Conservation (phyloP, 2,888 invertebrate species). For the Pollenia angustigena region DNA sequence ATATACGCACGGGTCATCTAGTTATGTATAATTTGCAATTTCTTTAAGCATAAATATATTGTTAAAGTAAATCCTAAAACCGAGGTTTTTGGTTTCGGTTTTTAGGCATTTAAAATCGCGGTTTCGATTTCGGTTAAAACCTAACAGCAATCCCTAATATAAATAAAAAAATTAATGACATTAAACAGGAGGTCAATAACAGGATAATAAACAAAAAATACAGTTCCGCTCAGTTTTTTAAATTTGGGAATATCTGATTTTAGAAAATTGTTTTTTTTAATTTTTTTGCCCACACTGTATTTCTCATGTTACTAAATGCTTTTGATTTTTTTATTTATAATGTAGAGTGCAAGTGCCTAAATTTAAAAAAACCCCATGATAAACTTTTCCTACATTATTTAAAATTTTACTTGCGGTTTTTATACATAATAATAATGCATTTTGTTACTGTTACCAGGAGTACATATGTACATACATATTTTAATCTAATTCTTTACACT, state of each 20-base stretch:
- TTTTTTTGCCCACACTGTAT: too few species aligned
- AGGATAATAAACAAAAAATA: not conserved
- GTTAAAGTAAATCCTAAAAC: too few species aligned
- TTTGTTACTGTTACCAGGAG: constrained; percentile 19
- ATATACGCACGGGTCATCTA: too few species aligned
- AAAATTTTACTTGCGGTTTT: constrained; percentile 34
- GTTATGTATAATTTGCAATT: too few species aligned
- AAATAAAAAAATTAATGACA: not conserved
- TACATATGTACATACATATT: too few species aligned
- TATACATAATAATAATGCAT: constrained; percentile 26
- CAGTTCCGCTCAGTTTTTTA: not conserved
- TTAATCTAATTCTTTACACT: constrained; percentile 17
- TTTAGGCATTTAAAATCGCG: too few species aligned
- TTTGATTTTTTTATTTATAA: not conserved
- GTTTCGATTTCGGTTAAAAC: too few species aligned
- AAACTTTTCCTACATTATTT: constrained; percentile 28
- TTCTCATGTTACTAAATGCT: too few species aligned
- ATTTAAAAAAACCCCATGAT: constrained; percentile 13
- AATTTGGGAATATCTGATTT: not conserved
- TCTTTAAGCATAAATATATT: too few species aligned
- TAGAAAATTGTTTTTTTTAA: too few species aligned
- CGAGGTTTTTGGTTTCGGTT: too few species aligned
- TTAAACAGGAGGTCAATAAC: not conserved
- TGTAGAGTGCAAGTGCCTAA: not conserved
- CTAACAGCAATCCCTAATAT: too few species aligned